Conservation (phyloP, 2,888 invertebrate species). For the Diogma glabrata region DNA sequence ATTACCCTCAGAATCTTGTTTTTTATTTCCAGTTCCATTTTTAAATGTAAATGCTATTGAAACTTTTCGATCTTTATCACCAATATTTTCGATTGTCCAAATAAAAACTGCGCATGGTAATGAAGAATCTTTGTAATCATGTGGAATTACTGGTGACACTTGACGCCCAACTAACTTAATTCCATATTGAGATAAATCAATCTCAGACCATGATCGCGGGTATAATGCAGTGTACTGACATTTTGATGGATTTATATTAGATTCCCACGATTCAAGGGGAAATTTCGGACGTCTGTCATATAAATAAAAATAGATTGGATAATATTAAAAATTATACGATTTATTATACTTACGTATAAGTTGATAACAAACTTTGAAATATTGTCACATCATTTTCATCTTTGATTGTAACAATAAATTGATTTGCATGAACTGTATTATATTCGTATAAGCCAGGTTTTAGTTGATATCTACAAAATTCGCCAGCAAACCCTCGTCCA, state of each 20-base stretch:
- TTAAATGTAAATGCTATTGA: conserved; percentile 85
- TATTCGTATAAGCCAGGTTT: conserved; percentile 83
- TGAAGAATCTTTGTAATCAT: conserved; percentile 87
- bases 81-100: conserved; percentile 69
- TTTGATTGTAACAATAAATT: conserved; percentile 81
- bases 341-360: conserved; percentile 49
- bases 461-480: conserved; percentile 85
- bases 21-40: conserved; percentile 62
- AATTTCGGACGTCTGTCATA: conserved; percentile 48
- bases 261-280: conserved; percentile 54
- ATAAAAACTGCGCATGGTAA: conserved; percentile 81
- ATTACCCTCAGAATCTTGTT: conserved; percentile 40
- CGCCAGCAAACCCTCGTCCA: conserved; percentile 83
- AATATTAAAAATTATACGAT: no score
- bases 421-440: conserved; percentile 68
- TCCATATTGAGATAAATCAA: conserved; percentile 68
- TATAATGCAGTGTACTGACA: conserved; percentile 76
- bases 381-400: conserved; percentile 53
- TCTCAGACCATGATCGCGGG: conserved; percentile 87
- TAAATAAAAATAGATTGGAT: neutral
- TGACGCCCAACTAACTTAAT: conserved; percentile 73
- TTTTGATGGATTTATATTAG: conserved; percentile 53
- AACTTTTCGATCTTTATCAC: conserved; percentile 55
- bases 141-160: conserved; percentile 85
- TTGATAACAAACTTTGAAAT: conserved; percentile 68